Conservation (phyloP, 2,797 vertebrate species). For the Sternotherus odoratus region DNA sequence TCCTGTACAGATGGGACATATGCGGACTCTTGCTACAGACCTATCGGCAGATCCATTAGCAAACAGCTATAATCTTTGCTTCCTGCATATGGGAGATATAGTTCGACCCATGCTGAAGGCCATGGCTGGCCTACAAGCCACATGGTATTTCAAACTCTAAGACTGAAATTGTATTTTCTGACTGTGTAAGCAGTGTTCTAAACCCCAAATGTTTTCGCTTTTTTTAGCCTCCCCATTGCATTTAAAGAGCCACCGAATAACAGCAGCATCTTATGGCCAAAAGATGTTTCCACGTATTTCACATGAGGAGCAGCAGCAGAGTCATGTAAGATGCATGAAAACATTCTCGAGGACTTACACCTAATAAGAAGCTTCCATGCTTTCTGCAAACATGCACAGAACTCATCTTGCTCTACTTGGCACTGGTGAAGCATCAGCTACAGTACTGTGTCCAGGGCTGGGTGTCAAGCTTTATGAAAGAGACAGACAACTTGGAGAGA, state of each 20-base stretch:
- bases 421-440: too few relatives aligned
- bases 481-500: too few relatives aligned
- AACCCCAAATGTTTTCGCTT: not conserved
- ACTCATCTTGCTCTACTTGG: not conserved
- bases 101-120: slow-evolving; percentile 11
- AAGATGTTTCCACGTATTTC: not conserved
- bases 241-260: not conserved
- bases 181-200: not conserved
- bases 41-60: not conserved
- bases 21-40: rapidly evolving
- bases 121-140: not conserved
- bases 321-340: not conserved
- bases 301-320: not conserved
- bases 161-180: not conserved
- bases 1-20: rapidly evolving
- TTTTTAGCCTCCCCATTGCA: not conserved
- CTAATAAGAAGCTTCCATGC: not conserved
- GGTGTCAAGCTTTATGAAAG: too few relatives aligned
- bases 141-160: not conserved
- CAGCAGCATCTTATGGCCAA: not conserved
- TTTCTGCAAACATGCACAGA: not conserved
- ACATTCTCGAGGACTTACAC: not conserved
- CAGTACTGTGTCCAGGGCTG: too few relatives aligned
- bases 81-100: not conserved
- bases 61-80: not conserved